These are phyloP conservation scores for Isotomurus palustris DNA, from an alignment of 2,888 invertebrate species.

Conservation along the genomic window DNA sequence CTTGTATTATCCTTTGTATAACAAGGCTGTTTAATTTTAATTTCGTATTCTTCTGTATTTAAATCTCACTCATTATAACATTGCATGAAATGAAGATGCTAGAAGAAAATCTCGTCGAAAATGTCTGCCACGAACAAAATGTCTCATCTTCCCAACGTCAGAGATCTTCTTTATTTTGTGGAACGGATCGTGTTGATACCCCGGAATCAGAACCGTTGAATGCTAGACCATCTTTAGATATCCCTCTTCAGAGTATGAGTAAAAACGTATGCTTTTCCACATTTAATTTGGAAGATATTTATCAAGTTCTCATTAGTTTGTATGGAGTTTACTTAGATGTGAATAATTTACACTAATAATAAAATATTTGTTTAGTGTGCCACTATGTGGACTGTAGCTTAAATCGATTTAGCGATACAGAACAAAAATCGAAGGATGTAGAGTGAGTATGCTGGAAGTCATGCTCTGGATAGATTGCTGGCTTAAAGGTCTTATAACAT, in stretches of 20 bases:
- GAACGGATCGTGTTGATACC: constrained; percentile 25
- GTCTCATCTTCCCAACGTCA: not conserved
- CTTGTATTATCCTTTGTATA: not conserved
- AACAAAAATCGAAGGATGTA: no score
- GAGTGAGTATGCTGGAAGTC: no score
- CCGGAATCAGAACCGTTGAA: constrained; percentile 31
- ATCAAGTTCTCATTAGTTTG: no score
- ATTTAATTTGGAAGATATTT: no score
- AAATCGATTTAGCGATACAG: no score
- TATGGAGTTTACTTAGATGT: no score
- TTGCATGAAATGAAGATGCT: constrained; percentile 3
- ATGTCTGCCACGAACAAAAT: not conserved
- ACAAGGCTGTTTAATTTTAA: constrained; percentile 3
- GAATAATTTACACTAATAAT: no score
- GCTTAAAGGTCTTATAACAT: not conserved
- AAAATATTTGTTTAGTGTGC: no score
- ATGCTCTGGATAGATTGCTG: no score
- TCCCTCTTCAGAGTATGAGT: constrained; percentile 13
- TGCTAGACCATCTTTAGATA: constrained; percentile 9
- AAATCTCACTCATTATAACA: not conserved
- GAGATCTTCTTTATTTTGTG: constrained; percentile 30
- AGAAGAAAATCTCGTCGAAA: not conserved
- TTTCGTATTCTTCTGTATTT: not conserved
- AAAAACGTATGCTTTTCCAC: constrained; percentile 3
- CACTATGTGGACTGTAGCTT: no score